These are phyloP conservation scores for Nomada fabriciana DNA, from an alignment of 2,888 invertebrate genomes.

Conservation along the genomic window DNA sequence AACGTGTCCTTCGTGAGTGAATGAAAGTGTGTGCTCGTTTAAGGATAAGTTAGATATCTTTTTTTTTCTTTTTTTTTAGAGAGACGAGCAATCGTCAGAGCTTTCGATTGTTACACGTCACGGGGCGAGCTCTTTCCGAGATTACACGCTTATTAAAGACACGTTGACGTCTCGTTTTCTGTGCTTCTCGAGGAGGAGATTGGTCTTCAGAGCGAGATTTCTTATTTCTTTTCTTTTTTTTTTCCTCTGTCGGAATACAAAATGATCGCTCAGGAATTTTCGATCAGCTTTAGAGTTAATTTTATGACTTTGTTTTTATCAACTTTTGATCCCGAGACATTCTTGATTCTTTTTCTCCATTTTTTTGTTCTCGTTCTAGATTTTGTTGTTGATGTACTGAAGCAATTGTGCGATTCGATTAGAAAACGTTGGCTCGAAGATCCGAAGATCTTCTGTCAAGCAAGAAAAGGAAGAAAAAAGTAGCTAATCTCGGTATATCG, in stretches of 20 bases:
- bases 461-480: neutral
- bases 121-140: neutral
- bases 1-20: constrained; percentile 34
- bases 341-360: too few relatives aligned
- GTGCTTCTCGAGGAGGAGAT: neutral
- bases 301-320: constrained; percentile 12
- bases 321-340: constrained; percentile 12
- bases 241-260: neutral
- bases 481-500: constrained; percentile 23
- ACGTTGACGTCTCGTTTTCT: constrained; percentile 8
- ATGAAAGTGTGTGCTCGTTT: constrained; percentile 39
- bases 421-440: neutral
- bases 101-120: constrained; percentile 32
- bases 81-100: constrained; percentile 22
- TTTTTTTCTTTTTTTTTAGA: constrained; percentile 8
- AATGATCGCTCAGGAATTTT: neutral
- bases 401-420: neutral
- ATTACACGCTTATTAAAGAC: neutral
- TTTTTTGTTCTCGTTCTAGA: neutral
- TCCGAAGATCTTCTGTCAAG: constrained; percentile 1
- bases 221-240: neutral
- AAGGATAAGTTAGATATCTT: constrained; percentile 40
- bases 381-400: neutral
- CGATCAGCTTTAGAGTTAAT: neutral
- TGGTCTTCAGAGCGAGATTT: neutral